Percentiles rank a stretch among this genome's conserved stretches.
phyloP scores from a whole-genome alignment of 2,797 vertebrate genomes.

The Graptemys geographica region DNA sequence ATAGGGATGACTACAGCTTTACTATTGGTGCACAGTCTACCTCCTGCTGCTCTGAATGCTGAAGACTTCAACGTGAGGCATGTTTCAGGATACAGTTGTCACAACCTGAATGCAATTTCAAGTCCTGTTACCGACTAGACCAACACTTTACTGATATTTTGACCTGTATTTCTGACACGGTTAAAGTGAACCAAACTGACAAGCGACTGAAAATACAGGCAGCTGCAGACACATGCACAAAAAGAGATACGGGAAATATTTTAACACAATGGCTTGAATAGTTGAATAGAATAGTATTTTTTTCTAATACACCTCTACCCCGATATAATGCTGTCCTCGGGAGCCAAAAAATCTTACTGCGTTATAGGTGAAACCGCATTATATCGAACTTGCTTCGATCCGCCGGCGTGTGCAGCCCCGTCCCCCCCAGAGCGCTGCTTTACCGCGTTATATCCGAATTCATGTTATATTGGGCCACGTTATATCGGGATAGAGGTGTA shows the following conservation, averaged over 20 bases:
- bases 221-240: background rate
- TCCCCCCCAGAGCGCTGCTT: too few species aligned
- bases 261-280: background rate
- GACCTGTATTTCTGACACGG: conserved; percentile 40
- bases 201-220: conserved; percentile 45
- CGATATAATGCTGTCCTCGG: too few species aligned
- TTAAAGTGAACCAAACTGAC: conserved; percentile 23
- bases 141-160: conserved; percentile 38
- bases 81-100: conserved; percentile 11
- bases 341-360: too few species aligned
- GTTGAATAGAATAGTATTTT: background rate
- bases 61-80: background rate
- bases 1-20: background rate
- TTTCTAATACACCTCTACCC: background rate
- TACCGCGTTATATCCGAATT: too few species aligned
- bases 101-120: conserved; percentile 60
- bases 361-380: too few species aligned
- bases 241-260: conserved; percentile 6
- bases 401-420: too few species aligned
- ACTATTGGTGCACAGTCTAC: conserved; percentile 1
- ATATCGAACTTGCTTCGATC: too few species aligned
- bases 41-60: conserved; percentile 30
- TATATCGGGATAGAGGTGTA: too few species aligned
- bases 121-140: conserved; percentile 25
- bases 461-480: too few species aligned